These are phyloP conservation scores for Koerneria pararmatus DNA, from an alignment of 2,888 invertebrate species.

Conservation along the genomic window DNA sequence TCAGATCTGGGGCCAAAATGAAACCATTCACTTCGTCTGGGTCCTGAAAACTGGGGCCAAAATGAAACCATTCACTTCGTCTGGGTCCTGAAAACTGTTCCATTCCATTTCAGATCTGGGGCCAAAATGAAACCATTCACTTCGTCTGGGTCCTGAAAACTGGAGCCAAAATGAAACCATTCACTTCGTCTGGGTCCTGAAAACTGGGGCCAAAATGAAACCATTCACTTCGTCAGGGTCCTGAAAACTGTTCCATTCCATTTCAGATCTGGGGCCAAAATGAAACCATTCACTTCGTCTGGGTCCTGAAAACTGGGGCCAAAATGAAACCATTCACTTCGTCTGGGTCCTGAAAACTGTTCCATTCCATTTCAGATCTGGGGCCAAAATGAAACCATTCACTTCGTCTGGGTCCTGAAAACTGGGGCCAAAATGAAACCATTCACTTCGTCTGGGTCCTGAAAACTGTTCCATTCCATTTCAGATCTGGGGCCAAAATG, in stretches of 20 bases:
- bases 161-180: no score
- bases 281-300: constrained; percentile 77
- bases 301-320: constrained; percentile 66
- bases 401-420: constrained; percentile 70
- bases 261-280: constrained; percentile 87
- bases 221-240: no score
- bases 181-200: no score
- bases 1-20: constrained; percentile 84
- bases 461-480: constrained; percentile 80
- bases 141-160: constrained; percentile 70
- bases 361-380: constrained; percentile 95
- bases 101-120: constrained; percentile 95
- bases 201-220: no score
- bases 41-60: constrained; percentile 66
- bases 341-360: constrained; percentile 70
- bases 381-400: constrained; percentile 80
- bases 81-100: constrained; percentile 71
- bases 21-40: constrained; percentile 77
- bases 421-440: no score
- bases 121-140: constrained; percentile 80
- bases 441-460: no score
- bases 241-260: constrained; percentile 81
- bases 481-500: constrained; percentile 84
- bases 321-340: no score
- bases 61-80: no score